Evolutionary conservation across 1,140 invertebrate species (phyloP).

Genomic region (Lepidurus apus): DNA sequence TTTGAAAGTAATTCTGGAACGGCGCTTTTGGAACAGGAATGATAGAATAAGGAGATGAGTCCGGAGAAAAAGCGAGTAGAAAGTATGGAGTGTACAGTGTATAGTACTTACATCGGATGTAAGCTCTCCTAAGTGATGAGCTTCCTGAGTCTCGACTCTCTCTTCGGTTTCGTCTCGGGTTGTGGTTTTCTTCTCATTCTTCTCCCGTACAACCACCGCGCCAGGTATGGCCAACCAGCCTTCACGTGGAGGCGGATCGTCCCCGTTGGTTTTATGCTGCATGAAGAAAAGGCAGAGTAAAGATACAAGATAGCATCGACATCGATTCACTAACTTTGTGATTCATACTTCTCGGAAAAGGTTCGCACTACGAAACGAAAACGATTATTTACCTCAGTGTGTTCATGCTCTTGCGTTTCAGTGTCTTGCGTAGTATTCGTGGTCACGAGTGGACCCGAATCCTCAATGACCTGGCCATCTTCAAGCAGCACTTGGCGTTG

Average conservation of each 20-base stretch:
- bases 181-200: constrained; percentile 68
- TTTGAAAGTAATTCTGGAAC: constrained; percentile 23
- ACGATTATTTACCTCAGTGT: constrained; percentile 62
- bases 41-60: neutral
- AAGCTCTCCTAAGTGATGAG: constrained; percentile 71
- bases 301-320: neutral
- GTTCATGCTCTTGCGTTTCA: constrained; percentile 76
- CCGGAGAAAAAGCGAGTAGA: neutral
- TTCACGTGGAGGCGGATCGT: constrained; percentile 53
- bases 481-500: constrained; percentile 81
- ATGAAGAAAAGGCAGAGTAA: neutral
- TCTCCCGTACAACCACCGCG: constrained; percentile 69
- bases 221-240: constrained; percentile 54
- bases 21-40: neutral
- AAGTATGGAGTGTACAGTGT: neutral
- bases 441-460: constrained; percentile 80
- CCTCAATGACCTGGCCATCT: constrained; percentile 80
- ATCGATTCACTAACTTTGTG: constrained; percentile 33
- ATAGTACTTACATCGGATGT: constrained; percentile 66
- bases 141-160: constrained; percentile 71
- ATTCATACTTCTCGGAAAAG: constrained; percentile 29
- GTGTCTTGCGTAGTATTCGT: constrained; percentile 84
- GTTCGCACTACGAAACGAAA: neutral
- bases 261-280: constrained; percentile 46
- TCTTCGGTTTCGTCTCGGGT: constrained; percentile 77